Evolutionary conservation across 2,888 invertebrate genomes (phyloP).

Genomic region (Tachystola acroxantha): DNA sequence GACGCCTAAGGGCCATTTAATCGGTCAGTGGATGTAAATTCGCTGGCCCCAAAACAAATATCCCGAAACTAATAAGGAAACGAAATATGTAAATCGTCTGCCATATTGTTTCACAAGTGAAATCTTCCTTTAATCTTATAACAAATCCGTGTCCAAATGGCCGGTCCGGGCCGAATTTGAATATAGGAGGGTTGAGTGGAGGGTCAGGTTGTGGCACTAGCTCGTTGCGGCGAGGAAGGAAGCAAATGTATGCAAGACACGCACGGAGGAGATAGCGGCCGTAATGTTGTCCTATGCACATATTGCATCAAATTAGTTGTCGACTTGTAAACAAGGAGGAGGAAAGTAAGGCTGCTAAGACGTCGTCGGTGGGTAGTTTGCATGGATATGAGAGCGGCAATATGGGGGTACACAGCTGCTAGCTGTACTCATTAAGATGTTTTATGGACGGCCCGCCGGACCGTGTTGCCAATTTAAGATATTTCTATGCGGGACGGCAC

Average conservation of each 20-base stretch:
- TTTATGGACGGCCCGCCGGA: conserved; percentile 77
- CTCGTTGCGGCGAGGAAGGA: conserved; percentile 57
- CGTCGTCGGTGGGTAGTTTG: conserved; percentile 73
- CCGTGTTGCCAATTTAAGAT: conserved; percentile 77
- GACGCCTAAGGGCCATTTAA: conserved; percentile 79
- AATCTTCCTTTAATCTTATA: conserved; percentile 80
- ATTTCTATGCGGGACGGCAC: conserved; percentile 76
- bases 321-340: conserved; percentile 74
- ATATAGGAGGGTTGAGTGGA: conserved; percentile 68
- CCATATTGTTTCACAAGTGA: conserved; percentile 79
- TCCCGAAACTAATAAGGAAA: conserved; percentile 79
- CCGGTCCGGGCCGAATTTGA: conserved; percentile 72
- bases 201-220: conserved; percentile 58
- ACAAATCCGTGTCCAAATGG: conserved; percentile 79
- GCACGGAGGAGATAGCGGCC: conserved; percentile 71
- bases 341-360: conserved; percentile 73
- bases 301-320: conserved; percentile 80
- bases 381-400: conserved; percentile 78
- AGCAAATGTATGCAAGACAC: conserved; percentile 76
- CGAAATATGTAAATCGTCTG: conserved; percentile 78
- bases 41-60: conserved; percentile 76
- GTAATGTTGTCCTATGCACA: conserved; percentile 78
- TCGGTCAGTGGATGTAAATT: conserved; percentile 79
- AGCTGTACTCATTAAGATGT: conserved; percentile 79
- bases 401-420: conserved; percentile 75